Evolutionary conservation across 2,888 invertebrate genomes (phyloP).

Genomic region (Drosophila quinaria): DNA sequence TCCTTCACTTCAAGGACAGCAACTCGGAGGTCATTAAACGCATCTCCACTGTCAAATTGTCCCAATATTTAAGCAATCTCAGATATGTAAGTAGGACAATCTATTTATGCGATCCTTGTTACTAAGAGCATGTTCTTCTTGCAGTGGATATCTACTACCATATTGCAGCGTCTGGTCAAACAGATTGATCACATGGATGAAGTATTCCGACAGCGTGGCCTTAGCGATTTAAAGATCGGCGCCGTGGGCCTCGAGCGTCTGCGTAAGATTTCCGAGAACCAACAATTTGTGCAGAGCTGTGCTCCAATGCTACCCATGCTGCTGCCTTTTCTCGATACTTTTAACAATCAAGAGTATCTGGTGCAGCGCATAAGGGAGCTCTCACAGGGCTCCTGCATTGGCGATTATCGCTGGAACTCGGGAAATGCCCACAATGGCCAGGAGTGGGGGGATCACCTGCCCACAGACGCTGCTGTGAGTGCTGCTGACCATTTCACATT

Average conservation of each 20-base stretch:
- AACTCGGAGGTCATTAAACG: conserved; percentile 85
- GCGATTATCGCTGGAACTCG: conserved; percentile 94
- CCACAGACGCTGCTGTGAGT: conserved; percentile 93
- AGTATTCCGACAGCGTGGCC: conserved; percentile 89
- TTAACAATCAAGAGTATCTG: conserved; percentile 94
- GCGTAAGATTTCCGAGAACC: conserved; percentile 89
- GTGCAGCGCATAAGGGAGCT: conserved; percentile 92
- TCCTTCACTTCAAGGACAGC: conserved; percentile 80
- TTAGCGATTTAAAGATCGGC: conserved; percentile 89
- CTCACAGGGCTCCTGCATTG: conserved; percentile 94
- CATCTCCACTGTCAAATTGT: conserved; percentile 88
- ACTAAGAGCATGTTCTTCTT: conserved; percentile 1
- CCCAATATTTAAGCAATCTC: conserved; percentile 92
- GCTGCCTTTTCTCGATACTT: conserved; percentile 93
- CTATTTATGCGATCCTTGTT: too few relatives aligned
- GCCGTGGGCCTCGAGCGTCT: conserved; percentile 91
- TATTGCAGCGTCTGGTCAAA: conserved; percentile 90
- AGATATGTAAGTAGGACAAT: conserved; percentile 88
- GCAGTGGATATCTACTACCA: conserved; percentile 95
- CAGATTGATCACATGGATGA: conserved; percentile 92
- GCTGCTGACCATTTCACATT: background rate
- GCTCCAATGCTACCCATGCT: conserved; percentile 86
- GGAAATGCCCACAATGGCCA: conserved; percentile 91
- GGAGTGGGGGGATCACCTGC: conserved; percentile 93
- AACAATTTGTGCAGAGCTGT: conserved; percentile 83